Evolutionary conservation across 2,888 invertebrate genomes (phyloP), one percentile per base, ranked within the genome.

Genomic region (Hermaeophaga mercurialis): DNA sequence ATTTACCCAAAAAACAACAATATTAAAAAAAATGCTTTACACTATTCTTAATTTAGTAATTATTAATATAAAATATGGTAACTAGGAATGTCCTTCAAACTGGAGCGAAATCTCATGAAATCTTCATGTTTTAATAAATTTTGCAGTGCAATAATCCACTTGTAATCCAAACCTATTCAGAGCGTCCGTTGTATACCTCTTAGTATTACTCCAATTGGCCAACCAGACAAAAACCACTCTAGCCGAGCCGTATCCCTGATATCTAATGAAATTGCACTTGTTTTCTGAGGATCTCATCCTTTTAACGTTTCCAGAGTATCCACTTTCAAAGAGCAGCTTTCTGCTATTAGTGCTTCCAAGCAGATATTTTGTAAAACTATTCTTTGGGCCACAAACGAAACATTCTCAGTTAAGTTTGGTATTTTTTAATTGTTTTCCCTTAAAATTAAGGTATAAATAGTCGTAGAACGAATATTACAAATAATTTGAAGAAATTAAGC

Each of bases 201-300:
- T 43, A 43, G 24, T 14, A 43, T 43, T 43, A 43, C 43, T 18
- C 43, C 12, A 43, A 43, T 14, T 24, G 43, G 43, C 43, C 14
- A 43, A 43, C 43, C 39, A 33, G 43, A 31, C 39, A 50, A 50
- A 41, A 50, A 50, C 43, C 43, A 43, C 43, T 43, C 15, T 12
- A 43, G 26, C 24, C 7, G 8, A 43, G 26, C 26, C 26, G 26
- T 45, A 45, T 45, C 17, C 18, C 45, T 28, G 36, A 15, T 48
- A 39, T 48, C 38, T 48, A 38, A 48, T 38, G 38, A 48, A 48
- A 48, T 48, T 48, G 26, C 38, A 38, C 38, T 48, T 48, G 47
- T 48, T 48, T 24, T 48, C 39, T 19, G 17, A 48, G 48, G 26
- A 17, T 26, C 26, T 48, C 26, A 15, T 48, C 26, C 36, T 48